phyloP scores from a whole-genome alignment of 2,113 vertebrate species.

The Sula dactylatra region DNA sequence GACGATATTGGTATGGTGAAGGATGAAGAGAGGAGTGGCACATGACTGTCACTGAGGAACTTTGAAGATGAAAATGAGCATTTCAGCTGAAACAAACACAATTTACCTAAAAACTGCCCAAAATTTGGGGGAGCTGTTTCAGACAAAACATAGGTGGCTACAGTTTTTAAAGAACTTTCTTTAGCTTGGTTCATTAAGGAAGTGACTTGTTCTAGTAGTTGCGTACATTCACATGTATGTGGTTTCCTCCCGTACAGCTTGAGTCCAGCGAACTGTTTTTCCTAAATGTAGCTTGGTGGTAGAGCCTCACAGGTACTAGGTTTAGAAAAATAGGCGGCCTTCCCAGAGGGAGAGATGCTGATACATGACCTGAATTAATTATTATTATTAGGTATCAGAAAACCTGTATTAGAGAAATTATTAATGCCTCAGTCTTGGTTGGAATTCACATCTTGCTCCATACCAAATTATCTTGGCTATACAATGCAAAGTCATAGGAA shows the following conservation, averaged over 20 bases:
- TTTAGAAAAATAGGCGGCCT: not conserved
- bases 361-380: not conserved
- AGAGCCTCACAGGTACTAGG: not conserved
- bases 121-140: not conserved
- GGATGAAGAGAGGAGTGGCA: not conserved
- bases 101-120: not conserved
- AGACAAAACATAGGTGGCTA: not conserved
- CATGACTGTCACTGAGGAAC: not conserved
- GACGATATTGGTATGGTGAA: not conserved
- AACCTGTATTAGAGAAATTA: not conserved
- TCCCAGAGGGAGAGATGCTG: not conserved
- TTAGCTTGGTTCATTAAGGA: not conserved
- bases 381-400: not conserved
- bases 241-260: not conserved
- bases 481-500: not conserved
- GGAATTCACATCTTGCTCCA: fast-evolving
- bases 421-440: not conserved
- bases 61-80: not conserved
- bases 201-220: not conserved
- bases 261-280: not conserved
- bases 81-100: not conserved
- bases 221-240: not conserved
- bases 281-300: not conserved
- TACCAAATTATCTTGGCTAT: not conserved
- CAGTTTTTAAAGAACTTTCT: not conserved